A percentile compares a stretch with the other conserved stretches of the same genome.
Evolutionary conservation across 2,797 vertebrate genomes (phyloP).

Genomic region (Kryptopterus vitreolus): DNA sequence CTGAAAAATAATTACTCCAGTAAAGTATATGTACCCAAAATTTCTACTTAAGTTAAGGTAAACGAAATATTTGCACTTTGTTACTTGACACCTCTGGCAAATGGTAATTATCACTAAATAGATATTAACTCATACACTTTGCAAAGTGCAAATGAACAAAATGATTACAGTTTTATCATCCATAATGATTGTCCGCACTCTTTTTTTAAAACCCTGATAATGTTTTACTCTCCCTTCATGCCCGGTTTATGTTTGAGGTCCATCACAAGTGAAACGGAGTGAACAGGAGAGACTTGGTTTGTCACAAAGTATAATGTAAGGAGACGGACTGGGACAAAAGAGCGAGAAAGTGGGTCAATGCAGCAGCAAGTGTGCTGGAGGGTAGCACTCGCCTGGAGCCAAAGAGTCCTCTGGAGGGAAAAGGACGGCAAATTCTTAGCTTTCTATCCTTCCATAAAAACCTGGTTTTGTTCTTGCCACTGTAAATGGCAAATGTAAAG

Average conservation of each 20-base stretch:
- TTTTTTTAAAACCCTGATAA: neutral
- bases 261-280: slow-evolving; percentile 24
- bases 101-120: neutral
- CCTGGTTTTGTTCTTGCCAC: slow-evolving; percentile 14
- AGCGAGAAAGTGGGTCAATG: slow-evolving; percentile 58
- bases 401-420: slow-evolving; percentile 31
- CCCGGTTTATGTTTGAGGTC: slow-evolving; percentile 19
- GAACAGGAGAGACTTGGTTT: slow-evolving; percentile 49
- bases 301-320: slow-evolving; percentile 49
- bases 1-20: too few relatives aligned
- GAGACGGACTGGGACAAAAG: slow-evolving; percentile 54
- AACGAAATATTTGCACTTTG: too few relatives aligned
- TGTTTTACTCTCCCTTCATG: neutral
- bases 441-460: slow-evolving; percentile 40
- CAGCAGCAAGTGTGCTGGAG: slow-evolving; percentile 29
- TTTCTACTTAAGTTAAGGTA: too few relatives aligned
- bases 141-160: slow-evolving; percentile 33
- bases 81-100: too few relatives aligned
- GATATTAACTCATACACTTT: slow-evolving; percentile 1
- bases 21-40: too few relatives aligned
- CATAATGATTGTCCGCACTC: neutral
- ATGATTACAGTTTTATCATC: neutral
- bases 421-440: slow-evolving; percentile 52
- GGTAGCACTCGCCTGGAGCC: slow-evolving; percentile 29
- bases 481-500: slow-evolving; percentile 24